These are phyloP conservation scores for Heterocephalus glaber DNA, from an alignment of 2,113 vertebrate genomes.

Conservation along the genomic window DNA sequence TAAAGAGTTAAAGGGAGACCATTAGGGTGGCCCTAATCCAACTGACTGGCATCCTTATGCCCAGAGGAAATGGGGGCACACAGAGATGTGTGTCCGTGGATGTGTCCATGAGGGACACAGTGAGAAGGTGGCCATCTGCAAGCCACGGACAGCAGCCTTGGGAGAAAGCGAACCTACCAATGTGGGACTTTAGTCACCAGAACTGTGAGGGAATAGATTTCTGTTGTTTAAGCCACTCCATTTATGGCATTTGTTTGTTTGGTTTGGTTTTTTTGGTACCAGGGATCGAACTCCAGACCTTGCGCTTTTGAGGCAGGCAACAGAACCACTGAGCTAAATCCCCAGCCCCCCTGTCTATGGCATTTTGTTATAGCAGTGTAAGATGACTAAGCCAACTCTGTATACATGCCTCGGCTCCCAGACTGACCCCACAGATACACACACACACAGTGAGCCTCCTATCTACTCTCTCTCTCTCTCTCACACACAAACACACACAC, in stretches of 20 bases:
- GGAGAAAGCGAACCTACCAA: not conserved
- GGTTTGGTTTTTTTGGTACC: no score
- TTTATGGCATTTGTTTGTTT: not conserved
- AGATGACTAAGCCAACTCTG: not conserved
- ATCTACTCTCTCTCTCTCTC: not conserved
- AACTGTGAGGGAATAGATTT: not conserved
- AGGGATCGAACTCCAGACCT: no score
- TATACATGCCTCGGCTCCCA: not conserved
- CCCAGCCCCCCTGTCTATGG: not conserved
- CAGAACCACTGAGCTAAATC: no score
- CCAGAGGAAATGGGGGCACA: not conserved
- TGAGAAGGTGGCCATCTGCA: not conserved
- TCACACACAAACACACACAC: not conserved
- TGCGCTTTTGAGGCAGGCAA: no score
- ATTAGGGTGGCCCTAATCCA: not conserved
- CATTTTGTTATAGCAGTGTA: not conserved
- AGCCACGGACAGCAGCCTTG: not conserved
- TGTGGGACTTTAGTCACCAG: not conserved
- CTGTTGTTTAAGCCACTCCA: not conserved
- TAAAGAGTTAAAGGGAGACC: not conserved
- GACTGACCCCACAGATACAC: not conserved
- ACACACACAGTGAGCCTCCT: not conserved
- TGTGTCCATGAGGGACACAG: not conserved
- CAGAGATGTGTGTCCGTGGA: not conserved
- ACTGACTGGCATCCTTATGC: not conserved